Evolutionary conservation across 2,888 invertebrate genomes (phyloP).

Genomic region (Apamea sordens): DNA sequence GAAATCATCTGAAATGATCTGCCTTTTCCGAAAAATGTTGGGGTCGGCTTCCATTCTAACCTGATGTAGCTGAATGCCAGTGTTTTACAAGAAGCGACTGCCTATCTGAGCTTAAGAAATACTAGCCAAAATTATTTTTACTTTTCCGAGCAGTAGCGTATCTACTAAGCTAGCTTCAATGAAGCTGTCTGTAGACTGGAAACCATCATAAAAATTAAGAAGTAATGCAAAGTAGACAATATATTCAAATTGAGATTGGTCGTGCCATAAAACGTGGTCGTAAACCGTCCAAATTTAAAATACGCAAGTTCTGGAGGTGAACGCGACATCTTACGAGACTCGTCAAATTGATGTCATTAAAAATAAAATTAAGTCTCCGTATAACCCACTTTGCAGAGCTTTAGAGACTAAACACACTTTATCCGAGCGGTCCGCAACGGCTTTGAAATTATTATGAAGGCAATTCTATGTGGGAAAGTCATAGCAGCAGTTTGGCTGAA

Average conservation of each 20-base stretch:
- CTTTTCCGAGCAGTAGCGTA: not conserved
- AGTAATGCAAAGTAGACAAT: slow-evolving; percentile 38
- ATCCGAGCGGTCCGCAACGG: slow-evolving; percentile 7
- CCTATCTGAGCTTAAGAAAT: not conserved
- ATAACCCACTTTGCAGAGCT: slow-evolving; percentile 61
- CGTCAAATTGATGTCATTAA: slow-evolving; percentile 67
- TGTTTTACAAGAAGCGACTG: not conserved
- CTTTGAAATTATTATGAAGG: slow-evolving; percentile 33
- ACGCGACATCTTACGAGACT: slow-evolving; percentile 52
- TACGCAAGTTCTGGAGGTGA: slow-evolving; percentile 49
- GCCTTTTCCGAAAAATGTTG: not conserved
- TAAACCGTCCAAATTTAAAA: slow-evolving; percentile 61
- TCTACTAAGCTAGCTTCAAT: not conserved
- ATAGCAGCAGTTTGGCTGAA: slow-evolving; percentile 8
- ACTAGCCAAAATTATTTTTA: not conserved
- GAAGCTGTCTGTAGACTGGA: slow-evolving; percentile 1
- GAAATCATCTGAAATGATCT: not conserved
- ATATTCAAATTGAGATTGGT: slow-evolving; percentile 64
- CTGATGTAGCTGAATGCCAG: not conserved
- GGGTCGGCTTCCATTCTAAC: not conserved
- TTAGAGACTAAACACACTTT: slow-evolving; percentile 43
- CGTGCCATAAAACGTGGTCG: slow-evolving; percentile 44
- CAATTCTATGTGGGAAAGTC: slow-evolving; percentile 13
- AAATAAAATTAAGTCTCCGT: slow-evolving; percentile 65
- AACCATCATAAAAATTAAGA: slow-evolving; percentile 38